Evolutionary conservation across 2,113 vertebrate genomes (phyloP).

Genomic region (Salvelinus namaycush): DNA sequence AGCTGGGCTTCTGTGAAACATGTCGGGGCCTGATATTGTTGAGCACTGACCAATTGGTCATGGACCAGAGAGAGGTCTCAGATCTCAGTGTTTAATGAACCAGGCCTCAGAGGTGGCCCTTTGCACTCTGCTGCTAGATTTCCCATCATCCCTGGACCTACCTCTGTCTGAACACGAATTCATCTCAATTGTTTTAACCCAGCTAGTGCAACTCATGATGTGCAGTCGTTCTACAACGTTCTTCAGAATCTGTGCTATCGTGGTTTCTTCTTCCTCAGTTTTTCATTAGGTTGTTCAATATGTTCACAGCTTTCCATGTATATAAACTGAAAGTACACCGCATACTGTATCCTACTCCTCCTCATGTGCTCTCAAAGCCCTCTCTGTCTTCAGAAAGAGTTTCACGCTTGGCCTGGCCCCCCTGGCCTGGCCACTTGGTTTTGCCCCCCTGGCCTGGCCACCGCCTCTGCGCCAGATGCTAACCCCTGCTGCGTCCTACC

Average conservation of each 20-base stretch:
- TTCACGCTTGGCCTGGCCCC: too few relatives aligned
- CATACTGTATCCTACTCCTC: not conserved
- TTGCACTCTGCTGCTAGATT: slow-evolving; percentile 57
- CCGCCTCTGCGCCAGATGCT: slow-evolving; percentile 48
- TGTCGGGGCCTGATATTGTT: slow-evolving; percentile 17
- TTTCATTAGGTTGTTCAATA: not conserved
- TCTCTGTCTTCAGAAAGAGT: not conserved
- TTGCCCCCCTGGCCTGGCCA: not conserved
- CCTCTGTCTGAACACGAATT: slow-evolving; percentile 21
- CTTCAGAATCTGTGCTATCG: not conserved
- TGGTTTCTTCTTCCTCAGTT: not conserved
- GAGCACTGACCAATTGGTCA: slow-evolving; percentile 39
- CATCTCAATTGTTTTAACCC: slow-evolving; percentile 11
- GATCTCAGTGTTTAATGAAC: slow-evolving; percentile 60
- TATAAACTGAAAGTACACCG: not conserved
- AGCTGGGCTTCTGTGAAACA: slow-evolving; percentile 15
- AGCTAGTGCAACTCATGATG: slow-evolving; percentile 11
- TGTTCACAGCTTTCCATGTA: not conserved
- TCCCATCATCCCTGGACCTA: slow-evolving; percentile 38
- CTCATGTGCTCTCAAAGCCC: not conserved
- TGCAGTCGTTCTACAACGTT: not conserved
- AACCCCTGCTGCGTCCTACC: slow-evolving; percentile 46
- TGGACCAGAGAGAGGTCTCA: slow-evolving; percentile 45
- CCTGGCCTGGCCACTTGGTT: not conserved
- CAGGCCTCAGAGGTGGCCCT: slow-evolving; percentile 17